Conservation (phyloP, 1,140 invertebrate genomes). For the Papilio dardanus region DNA sequence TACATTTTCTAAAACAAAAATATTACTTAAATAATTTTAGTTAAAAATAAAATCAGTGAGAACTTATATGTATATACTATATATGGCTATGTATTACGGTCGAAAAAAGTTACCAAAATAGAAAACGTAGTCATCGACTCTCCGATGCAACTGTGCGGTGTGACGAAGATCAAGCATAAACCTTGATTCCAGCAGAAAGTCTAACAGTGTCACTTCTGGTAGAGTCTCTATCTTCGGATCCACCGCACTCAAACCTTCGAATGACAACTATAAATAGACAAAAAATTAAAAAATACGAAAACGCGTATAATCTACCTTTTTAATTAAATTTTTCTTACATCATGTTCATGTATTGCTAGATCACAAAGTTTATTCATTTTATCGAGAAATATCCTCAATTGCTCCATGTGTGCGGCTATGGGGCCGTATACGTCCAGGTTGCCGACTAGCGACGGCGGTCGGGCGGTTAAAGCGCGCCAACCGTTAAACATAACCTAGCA, state of each 20-base stretch:
- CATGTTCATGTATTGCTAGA: slow-evolving; percentile 50
- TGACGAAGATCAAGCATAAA: slow-evolving; percentile 69
- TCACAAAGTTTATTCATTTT: slow-evolving; percentile 61
- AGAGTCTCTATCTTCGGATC: slow-evolving; percentile 72
- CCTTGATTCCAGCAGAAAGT: slow-evolving; percentile 69
- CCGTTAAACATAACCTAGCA: slow-evolving; percentile 57
- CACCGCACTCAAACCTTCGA: slow-evolving; percentile 62
- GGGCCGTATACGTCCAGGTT: slow-evolving; percentile 60
- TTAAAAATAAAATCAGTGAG: background rate
- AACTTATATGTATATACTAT: no score
- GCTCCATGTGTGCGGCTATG: slow-evolving; percentile 64
- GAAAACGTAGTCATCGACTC: slow-evolving; percentile 73
- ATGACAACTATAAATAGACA: slow-evolving; percentile 59
- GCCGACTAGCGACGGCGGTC: slow-evolving; percentile 67
- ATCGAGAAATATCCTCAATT: slow-evolving; percentile 64
- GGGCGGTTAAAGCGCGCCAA: slow-evolving; percentile 64
- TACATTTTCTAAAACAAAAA: slow-evolving; percentile 60
- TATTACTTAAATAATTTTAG: slow-evolving; percentile 3
- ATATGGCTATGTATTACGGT: background rate
- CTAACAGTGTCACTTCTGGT: slow-evolving; percentile 71
- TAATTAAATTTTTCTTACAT: slow-evolving; percentile 49
- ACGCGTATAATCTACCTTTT: slow-evolving; percentile 5
- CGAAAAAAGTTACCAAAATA: slow-evolving; percentile 70
- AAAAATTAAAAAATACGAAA: background rate
- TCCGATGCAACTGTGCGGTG: slow-evolving; percentile 59